These are phyloP conservation scores for Numenius phaeopus DNA, from an alignment of 2,797 vertebrate species.

Conservation along the genomic window DNA sequence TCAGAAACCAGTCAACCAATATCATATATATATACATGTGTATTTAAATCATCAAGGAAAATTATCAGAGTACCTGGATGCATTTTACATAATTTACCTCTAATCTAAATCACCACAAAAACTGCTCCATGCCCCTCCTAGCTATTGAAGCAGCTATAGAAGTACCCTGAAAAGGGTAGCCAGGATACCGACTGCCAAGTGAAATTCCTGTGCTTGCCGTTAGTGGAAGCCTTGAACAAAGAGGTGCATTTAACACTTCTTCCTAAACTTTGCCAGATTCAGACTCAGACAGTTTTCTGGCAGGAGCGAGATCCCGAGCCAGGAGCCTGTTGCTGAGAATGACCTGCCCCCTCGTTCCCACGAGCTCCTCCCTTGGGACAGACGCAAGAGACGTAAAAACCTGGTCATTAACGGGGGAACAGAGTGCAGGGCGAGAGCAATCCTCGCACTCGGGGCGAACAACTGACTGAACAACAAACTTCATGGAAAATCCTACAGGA, in stretches of 20 bases:
- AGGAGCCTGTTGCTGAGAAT: conserved; percentile 72
- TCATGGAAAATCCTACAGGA: not conserved
- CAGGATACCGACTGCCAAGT: conserved; percentile 58
- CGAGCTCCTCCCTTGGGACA: conserved; percentile 74
- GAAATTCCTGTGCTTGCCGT: conserved; percentile 59
- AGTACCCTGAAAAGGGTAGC: conserved; percentile 64
- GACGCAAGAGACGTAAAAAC: not conserved
- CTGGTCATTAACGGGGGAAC: not conserved
- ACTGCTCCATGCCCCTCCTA: not conserved
- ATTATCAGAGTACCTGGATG: not conserved
- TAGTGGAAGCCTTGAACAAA: conserved; percentile 65
- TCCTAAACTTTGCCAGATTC: conserved; percentile 55
- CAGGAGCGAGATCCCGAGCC: conserved; percentile 9
- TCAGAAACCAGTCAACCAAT: not conserved
- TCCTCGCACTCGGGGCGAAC: not conserved
- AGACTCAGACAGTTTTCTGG: conserved; percentile 69
- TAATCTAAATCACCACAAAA: not conserved
- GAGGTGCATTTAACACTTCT: conserved; percentile 37
- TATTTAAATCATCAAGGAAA: not conserved
- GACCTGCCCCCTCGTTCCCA: conserved; percentile 74
- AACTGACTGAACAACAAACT: not conserved
- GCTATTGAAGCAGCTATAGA: conserved; percentile 51
- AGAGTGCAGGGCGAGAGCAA: not conserved
- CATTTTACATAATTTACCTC: not conserved
- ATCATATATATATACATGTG: not conserved